Evolutionary conservation across 2,113 vertebrate species (phyloP).

Genomic region (Cephalophus harveyi): DNA sequence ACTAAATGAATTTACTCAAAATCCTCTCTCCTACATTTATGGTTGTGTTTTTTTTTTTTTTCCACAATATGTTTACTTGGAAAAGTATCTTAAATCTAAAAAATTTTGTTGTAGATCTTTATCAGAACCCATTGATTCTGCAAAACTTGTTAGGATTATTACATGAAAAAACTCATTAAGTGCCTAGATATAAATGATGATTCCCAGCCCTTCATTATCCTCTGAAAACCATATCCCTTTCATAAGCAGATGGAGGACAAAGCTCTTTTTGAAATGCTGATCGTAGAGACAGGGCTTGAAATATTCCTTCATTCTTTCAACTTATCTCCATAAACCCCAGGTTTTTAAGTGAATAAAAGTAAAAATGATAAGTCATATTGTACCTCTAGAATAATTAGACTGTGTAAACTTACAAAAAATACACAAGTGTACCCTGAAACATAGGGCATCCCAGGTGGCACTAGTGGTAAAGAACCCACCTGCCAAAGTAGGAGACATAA

Average conservation of each 20-base stretch:
- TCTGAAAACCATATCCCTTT: not conserved
- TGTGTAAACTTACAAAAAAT: not conserved
- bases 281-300: not conserved
- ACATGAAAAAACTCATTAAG: not conserved
- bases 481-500: not conserved
- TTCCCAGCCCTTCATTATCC: not conserved
- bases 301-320: not conserved
- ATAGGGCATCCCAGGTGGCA: not conserved
- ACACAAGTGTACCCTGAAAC: not conserved
- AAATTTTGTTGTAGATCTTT: not conserved
- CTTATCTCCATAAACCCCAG: not conserved
- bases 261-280: not conserved
- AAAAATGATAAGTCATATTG: not conserved
- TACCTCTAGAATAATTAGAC: not conserved
- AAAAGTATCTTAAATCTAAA: not conserved
- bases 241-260: not conserved
- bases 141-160: not conserved
- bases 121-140: not conserved
- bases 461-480: not conserved
- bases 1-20: not conserved
- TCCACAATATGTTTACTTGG: not conserved
- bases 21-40: not conserved
- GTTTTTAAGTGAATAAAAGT: not conserved
- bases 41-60: not conserved
- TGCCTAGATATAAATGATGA: not conserved